These are phyloP conservation scores for Drosophila sordidula DNA, from an alignment of 2,888 invertebrate species.

Conservation along the genomic window DNA sequence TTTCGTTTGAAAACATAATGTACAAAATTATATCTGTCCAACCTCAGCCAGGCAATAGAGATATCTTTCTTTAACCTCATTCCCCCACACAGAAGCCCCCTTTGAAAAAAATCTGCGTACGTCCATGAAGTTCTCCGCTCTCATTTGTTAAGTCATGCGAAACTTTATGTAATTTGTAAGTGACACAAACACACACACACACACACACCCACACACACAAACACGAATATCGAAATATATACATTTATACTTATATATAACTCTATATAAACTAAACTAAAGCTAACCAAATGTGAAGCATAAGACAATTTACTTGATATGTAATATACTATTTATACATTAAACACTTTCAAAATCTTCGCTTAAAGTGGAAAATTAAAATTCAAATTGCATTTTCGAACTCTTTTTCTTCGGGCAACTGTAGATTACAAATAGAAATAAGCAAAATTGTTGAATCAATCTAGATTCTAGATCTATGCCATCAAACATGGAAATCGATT, in stretches of 20 bases:
- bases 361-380: neutral
- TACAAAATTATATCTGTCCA: too few relatives aligned
- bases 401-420: neutral
- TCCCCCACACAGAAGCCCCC: neutral
- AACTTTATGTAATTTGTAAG: conserved; percentile 61
- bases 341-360: neutral
- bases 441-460: too few relatives aligned
- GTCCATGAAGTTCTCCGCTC: conserved; percentile 15
- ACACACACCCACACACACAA: conserved; percentile 22
- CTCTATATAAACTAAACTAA: conserved; percentile 47
- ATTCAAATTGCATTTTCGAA: neutral
- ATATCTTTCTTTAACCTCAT: too few relatives aligned
- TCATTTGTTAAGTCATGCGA: conserved; percentile 56
- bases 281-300: conserved; percentile 63
- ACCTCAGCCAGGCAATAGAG: too few relatives aligned
- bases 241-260: conserved; percentile 25
- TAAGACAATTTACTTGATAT: conserved; percentile 48
- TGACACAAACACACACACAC: conserved; percentile 42
- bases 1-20: neutral
- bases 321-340: conserved; percentile 59
- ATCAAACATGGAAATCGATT: too few relatives aligned
- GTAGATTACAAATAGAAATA: too few relatives aligned
- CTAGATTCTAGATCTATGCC: too few relatives aligned
- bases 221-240: conserved; percentile 72
- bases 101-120: conserved; percentile 5